These are phyloP conservation scores for Steinernema khuongi DNA, from an alignment of 1,140 invertebrate species.

Conservation along the genomic window DNA sequence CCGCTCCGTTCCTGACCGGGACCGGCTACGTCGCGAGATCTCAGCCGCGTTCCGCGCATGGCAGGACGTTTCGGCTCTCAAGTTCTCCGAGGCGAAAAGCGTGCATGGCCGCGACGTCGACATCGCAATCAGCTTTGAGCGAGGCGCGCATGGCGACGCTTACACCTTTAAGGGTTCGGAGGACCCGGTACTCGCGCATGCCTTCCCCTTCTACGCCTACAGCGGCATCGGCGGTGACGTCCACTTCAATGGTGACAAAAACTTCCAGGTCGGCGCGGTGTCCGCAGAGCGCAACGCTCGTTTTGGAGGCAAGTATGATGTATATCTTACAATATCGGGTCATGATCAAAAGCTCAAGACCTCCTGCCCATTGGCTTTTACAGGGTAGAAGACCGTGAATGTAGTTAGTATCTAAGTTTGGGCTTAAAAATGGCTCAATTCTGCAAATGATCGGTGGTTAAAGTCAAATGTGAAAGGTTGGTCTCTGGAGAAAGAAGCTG, in stretches of 20 bases:
- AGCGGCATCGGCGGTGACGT: neutral
- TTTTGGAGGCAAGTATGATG: neutral
- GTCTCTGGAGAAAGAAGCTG: no score
- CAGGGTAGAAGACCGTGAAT: no score
- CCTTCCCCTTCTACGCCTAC: constrained; percentile 1
- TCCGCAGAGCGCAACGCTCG: neutral
- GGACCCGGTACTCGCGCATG: neutral
- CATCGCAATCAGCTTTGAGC: neutral
- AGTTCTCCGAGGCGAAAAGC: neutral
- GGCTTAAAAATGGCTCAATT: no score
- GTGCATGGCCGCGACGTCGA: neutral
- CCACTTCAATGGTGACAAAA: neutral
- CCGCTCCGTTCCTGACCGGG: neutral
- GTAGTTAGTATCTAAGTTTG: no score
- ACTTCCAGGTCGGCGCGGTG: neutral
- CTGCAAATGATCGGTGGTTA: no score
- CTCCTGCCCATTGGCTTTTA: no score
- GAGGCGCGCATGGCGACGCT: neutral
- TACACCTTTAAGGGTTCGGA: neutral
- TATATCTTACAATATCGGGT: no score
- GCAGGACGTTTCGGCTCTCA: neutral
- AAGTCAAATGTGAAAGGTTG: no score
- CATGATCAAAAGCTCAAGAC: no score
- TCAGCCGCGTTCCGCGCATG: neutral
- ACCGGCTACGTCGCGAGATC: neutral